Base-by-base conservation (phyloP, 2,888 invertebrate species). In the Tinea pellionella region DNA sequence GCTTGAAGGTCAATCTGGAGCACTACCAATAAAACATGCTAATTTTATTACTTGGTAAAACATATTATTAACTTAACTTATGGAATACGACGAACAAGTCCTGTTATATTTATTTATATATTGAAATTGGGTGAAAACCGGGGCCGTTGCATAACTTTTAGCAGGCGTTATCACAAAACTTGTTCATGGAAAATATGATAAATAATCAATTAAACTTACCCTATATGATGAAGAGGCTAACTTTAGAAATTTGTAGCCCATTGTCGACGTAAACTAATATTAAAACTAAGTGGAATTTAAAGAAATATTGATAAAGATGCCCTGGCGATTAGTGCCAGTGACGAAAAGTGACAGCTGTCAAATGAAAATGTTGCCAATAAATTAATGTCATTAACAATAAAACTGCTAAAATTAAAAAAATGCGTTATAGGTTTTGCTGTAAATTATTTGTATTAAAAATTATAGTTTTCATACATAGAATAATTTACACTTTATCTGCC, bases 231-330 rank as follows among this genome's bases (percentile, higher is more conserved):
- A 67, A 62, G 84, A 82, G 61, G 85, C 83, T 64, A 85, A 70
- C 72, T 75, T 82, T 63, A 86, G 65, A 70, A 85, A 77, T 74
- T 77, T 85, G 64, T 78, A 84, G 55, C 86, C 83, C 87, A 87
- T 86, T 67, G 65, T 70, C 69, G 64, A 59, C 65, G 62, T 63
- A 9, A 57, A 32, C 19, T 32, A 32, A 32, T 30, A 13, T 41
- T 63, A 55, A 47, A 43, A 18, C 62, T 63, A 65, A 64, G 43
- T 61, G 53, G 51, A 47, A 24, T 62, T 63, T 65, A 64, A 67
- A 65, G 62, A 62, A 63, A 63, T 57, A 64, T 64, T 63, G 43
- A 19, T 59, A 68, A 65, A 71, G 68, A 66, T 71, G 67, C 76
- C 78, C 78, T 78, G 76, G 76, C 68, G 69, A 69, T 65, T 24